Conservation (phyloP, 2,797 vertebrate genomes). For the Prionace glauca region DNA sequence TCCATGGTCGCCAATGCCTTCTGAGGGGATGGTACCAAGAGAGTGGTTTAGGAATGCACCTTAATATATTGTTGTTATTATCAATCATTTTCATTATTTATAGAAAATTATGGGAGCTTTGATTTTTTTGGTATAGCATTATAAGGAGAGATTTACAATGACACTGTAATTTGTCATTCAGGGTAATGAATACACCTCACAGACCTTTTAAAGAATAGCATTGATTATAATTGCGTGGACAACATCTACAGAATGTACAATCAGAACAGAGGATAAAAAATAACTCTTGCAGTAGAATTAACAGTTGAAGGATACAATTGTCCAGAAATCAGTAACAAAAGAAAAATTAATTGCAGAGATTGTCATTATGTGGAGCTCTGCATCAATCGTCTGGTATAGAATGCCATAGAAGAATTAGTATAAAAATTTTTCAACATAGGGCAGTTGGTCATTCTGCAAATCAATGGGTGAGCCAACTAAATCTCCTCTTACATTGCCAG, state of each 20-base stretch:
- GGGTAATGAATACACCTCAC: conserved; percentile 1
- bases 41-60: neutral
- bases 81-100: conserved; percentile 7
- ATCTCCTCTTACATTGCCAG: neutral
- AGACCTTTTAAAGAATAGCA: conserved; percentile 10
- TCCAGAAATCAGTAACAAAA: neutral
- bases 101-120: neutral
- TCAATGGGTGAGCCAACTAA: neutral
- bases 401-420: neutral
- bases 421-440: neutral
- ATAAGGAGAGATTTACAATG: neutral
- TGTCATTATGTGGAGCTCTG: neutral
- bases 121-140: neutral
- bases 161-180: conserved; percentile 15
- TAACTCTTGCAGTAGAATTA: neutral
- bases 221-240: conserved; percentile 26
- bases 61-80: neutral
- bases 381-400: neutral
- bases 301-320: neutral
- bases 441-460: neutral
- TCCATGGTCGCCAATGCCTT: no score
- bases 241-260: neutral
- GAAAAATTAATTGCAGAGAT: neutral
- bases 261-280: neutral
- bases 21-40: no score